These are phyloP conservation scores for Phengaris alcon DNA, from an alignment of 2,888 invertebrate species.

Conservation along the genomic window DNA sequence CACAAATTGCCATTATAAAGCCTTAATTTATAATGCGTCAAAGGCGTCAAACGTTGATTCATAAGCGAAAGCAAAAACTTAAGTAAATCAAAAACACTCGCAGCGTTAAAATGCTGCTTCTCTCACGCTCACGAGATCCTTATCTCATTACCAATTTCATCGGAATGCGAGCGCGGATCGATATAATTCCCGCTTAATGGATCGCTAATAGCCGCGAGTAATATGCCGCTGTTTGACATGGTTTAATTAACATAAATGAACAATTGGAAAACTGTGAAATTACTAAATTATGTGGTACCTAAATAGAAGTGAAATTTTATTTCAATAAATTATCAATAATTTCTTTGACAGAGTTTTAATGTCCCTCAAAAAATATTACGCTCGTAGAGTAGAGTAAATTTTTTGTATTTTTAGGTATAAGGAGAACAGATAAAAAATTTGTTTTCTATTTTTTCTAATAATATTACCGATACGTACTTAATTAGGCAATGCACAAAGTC, in stretches of 20 bases:
- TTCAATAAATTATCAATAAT: too few relatives aligned
- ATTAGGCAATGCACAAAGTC: too few relatives aligned
- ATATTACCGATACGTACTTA: too few relatives aligned
- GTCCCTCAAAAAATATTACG: too few relatives aligned
- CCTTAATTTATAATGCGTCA: background rate
- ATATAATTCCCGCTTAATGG: constrained; percentile 64
- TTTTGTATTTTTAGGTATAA: too few relatives aligned
- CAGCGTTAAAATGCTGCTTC: constrained; percentile 18
- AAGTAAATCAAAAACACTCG: constrained; percentile 2
- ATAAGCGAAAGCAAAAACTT: constrained; percentile 27
- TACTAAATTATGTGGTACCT: background rate
- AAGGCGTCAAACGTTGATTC: constrained; percentile 33
- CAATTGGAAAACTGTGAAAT: background rate
- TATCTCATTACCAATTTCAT: constrained; percentile 74
- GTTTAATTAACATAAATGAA: background rate
- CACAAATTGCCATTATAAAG: background rate
- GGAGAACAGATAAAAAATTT: too few relatives aligned
- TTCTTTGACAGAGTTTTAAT: too few relatives aligned
- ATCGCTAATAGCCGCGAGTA: constrained; percentile 54
- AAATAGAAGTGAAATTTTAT: background rate
- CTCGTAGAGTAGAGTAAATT: too few relatives aligned
- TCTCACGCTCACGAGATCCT: constrained; percentile 56
- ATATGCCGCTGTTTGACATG: constrained; percentile 6
- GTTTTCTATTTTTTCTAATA: too few relatives aligned
- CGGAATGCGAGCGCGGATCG: constrained; percentile 66